phyloP scores from a whole-genome alignment of 2,113 vertebrate species.

The Turdus rufiventris region DNA sequence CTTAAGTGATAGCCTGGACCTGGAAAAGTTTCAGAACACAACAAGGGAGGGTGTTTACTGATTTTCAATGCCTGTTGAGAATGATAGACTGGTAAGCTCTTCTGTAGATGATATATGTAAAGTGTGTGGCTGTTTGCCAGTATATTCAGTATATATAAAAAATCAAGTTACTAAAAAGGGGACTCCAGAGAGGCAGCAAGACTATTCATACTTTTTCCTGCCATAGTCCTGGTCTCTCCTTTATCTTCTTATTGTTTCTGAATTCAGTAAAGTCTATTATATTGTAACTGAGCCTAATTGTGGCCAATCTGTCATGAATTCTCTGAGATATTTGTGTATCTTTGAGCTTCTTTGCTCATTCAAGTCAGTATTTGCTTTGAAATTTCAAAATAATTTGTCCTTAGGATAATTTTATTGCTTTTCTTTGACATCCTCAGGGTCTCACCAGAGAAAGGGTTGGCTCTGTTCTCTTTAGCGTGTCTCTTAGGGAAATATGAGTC shows the following conservation, averaged over 20 bases:
- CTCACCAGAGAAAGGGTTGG: background rate
- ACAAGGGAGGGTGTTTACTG: background rate
- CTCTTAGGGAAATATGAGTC: background rate
- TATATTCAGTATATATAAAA: background rate
- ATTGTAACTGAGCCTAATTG: background rate
- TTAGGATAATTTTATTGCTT: background rate
- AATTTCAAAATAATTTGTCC: background rate
- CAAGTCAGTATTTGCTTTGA: background rate
- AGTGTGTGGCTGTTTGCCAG: background rate
- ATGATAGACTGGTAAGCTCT: background rate
- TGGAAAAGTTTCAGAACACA: conserved; percentile 5
- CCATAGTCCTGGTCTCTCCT: background rate
- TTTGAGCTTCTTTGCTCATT: background rate
- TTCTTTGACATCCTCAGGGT: background rate
- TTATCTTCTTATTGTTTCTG: background rate
- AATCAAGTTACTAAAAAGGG: background rate
- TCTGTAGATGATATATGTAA: background rate
- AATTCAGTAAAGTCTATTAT: background rate
- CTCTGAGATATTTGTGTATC: background rate
- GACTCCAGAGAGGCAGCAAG: background rate
- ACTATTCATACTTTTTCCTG: background rate
- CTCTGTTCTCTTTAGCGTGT: background rate
- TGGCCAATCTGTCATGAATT: background rate
- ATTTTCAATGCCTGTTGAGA: background rate
- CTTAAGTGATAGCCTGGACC: background rate